These are phyloP conservation scores for Tenthredo amoena DNA, from an alignment of 2,888 invertebrate species.

Conservation along the genomic window DNA sequence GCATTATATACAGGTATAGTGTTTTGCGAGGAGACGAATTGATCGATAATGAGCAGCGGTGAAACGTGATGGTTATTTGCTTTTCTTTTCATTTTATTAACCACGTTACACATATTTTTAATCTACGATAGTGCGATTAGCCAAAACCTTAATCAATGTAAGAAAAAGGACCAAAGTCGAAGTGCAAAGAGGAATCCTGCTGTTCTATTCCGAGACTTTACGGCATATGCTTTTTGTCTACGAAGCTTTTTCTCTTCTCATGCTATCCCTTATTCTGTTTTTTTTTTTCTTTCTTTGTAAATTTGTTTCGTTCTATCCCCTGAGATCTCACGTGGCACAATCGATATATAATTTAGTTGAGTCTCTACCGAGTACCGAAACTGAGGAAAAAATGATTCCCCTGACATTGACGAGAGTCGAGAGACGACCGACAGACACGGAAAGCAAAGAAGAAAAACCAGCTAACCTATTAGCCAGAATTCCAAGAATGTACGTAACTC, in stretches of 20 bases:
- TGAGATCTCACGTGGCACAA: neutral
- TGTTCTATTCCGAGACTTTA: neutral
- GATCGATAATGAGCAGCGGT: constrained; percentile 1
- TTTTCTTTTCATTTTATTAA: neutral
- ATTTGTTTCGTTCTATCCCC: neutral
- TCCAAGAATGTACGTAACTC: constrained; percentile 53
- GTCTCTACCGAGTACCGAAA: neutral
- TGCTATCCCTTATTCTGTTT: neutral
- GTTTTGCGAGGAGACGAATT: neutral
- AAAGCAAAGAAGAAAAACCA: neutral
- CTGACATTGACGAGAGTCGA: constrained; percentile 49
- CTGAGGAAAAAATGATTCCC: neutral
- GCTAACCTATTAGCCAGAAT: constrained; percentile 40
- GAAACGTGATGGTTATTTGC: constrained; percentile 13
- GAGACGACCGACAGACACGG: constrained; percentile 6
- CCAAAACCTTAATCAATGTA: neutral
- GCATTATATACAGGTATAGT: neutral
- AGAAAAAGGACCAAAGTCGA: neutral
- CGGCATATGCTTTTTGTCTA: neutral
- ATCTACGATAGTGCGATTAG: neutral
- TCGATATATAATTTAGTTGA: constrained; percentile 4
- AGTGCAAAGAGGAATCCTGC: neutral
- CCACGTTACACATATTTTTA: neutral
- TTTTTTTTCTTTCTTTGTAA: neutral
- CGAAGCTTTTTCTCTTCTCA: neutral